phyloP scores from a whole-genome alignment of 1,140 invertebrate species.

The Gyrodactylus bullatarudis region DNA sequence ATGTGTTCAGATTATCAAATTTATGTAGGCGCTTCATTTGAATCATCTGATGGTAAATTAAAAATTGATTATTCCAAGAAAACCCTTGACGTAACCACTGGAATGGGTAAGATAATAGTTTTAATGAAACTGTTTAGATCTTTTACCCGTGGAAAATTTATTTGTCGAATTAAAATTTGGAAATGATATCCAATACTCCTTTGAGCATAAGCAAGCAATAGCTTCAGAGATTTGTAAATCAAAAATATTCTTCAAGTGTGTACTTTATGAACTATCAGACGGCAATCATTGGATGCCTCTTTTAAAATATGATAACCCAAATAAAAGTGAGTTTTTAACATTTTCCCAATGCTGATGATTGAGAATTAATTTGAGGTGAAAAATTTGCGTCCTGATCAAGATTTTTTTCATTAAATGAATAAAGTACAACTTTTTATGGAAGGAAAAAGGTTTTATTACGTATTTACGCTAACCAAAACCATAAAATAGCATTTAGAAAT shows the following conservation, averaged over 20 bases:
- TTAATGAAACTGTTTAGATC: not conserved
- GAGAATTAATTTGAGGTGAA: no score
- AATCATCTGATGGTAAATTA: not conserved
- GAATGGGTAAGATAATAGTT: not conserved
- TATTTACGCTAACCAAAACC: no score
- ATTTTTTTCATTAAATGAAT: no score
- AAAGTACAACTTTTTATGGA: no score
- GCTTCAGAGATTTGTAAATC: not conserved
- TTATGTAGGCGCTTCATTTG: not conserved
- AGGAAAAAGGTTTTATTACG: no score
- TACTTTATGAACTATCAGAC: not conserved
- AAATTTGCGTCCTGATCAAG: no score
- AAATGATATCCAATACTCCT: not conserved
- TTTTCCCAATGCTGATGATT: no score
- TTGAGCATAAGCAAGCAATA: not conserved
- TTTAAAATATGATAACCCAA: no score
- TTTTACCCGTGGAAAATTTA: not conserved
- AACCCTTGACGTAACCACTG: not conserved
- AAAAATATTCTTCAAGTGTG: not conserved
- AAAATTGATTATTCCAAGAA: not conserved
- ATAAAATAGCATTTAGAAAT: no score
- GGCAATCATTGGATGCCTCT: not conserved
- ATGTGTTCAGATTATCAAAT: not conserved
- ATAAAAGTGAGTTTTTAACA: no score
- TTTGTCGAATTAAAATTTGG: not conserved